Evolutionary conservation across 2,797 vertebrate genomes (phyloP).

Genomic region (Echiichthys vipera): DNA sequence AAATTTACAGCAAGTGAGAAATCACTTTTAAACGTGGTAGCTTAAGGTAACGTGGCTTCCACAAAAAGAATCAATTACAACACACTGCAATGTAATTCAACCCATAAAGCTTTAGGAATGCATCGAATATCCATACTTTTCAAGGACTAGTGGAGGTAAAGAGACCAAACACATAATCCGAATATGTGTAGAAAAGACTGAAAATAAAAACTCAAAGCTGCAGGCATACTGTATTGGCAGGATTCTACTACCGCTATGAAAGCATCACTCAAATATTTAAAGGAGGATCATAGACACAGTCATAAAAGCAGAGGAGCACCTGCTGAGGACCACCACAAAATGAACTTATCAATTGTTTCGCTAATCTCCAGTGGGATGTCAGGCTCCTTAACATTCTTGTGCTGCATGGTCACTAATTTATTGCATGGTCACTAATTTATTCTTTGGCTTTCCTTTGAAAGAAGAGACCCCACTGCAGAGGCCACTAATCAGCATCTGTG

Average conservation of each 20-base stretch:
- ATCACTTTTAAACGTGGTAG: background rate
- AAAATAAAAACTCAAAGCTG: background rate
- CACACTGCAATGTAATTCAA: background rate
- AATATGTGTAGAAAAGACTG: background rate
- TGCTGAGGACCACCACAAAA: slow-evolving; percentile 49
- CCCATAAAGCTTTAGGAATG: background rate
- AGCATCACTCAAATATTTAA: background rate
- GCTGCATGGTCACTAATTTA: slow-evolving; percentile 48
- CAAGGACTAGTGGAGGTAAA: background rate
- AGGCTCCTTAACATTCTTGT: slow-evolving; percentile 64
- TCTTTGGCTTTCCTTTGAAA: slow-evolving; percentile 45
- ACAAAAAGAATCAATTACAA: background rate
- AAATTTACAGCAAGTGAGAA: background rate
- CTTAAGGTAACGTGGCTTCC: too few relatives aligned
- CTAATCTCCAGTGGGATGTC: slow-evolving; percentile 63
- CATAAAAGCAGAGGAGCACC: slow-evolving; percentile 39
- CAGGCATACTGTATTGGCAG: background rate
- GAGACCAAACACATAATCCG: too few relatives aligned
- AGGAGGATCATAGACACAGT: slow-evolving; percentile 4
- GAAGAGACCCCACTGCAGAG: slow-evolving; percentile 52
- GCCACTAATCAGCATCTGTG: slow-evolving; percentile 62
- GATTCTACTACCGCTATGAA: background rate
- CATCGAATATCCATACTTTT: background rate
- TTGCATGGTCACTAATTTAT: slow-evolving; percentile 58
- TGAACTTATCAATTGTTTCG: slow-evolving; percentile 61